Percentiles rank a stretch among this genome's conserved stretches.
Conservation (phyloP, 1,140 invertebrate species). For the Carposina sasakii region DNA sequence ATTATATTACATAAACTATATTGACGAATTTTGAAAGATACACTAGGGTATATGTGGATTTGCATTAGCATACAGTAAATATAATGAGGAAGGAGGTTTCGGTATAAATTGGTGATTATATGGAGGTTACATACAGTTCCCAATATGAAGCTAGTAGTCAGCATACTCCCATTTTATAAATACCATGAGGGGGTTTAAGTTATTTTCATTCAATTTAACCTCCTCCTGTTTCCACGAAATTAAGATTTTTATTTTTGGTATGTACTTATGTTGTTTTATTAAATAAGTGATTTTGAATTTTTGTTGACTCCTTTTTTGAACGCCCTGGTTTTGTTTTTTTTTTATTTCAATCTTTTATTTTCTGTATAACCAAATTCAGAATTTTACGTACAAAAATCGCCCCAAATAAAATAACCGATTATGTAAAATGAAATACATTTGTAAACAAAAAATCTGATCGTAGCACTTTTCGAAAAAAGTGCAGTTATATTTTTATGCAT, state of each 20-base stretch:
- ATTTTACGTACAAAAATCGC: too few species aligned
- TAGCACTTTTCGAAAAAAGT: too few species aligned
- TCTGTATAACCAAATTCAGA: constrained; percentile 13
- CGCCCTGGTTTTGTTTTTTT: not conserved
- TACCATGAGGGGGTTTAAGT: constrained; percentile 61
- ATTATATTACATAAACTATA: constrained; percentile 11
- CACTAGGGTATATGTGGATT: not conserved
- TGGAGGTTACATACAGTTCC: constrained; percentile 64
- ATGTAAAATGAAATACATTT: too few species aligned
- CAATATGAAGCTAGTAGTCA: constrained; percentile 5
- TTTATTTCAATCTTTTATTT: constrained; percentile 37
- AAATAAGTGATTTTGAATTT: not conserved
- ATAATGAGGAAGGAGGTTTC: constrained; percentile 26
- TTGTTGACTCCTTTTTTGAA: constrained; percentile 10
- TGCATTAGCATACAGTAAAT: not conserved
- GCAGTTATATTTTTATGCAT: too few species aligned
- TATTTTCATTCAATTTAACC: constrained; percentile 51
- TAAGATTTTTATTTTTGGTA: constrained; percentile 33
- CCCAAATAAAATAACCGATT: too few species aligned
- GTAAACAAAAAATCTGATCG: too few species aligned
- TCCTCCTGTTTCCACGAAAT: constrained; percentile 64
- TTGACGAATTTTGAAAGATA: not conserved
- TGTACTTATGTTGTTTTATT: constrained; percentile 34
- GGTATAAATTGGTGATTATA: constrained; percentile 23
- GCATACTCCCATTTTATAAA: constrained; percentile 28